Conservation (phyloP, 2,888 invertebrate genomes). For the Xestia xanthographa region DNA sequence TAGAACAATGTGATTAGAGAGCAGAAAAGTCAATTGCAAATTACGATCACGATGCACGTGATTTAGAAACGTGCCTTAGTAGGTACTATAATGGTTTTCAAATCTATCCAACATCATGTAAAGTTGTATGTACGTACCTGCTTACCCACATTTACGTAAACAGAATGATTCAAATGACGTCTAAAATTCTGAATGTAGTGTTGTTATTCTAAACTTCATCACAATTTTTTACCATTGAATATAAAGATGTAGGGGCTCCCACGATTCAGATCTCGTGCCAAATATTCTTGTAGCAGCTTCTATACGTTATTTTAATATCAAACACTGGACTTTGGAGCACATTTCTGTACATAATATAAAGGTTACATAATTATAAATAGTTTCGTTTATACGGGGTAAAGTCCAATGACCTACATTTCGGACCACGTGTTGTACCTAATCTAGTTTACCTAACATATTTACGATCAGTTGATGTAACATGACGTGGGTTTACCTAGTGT, state of each 20-base stretch:
- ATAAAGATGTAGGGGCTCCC: constrained; percentile 35
- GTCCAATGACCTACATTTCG: constrained; percentile 68
- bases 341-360: constrained; percentile 54
- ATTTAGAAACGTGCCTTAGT: background rate
- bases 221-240: constrained; percentile 51
- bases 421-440: constrained; percentile 20
- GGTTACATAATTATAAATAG: constrained; percentile 47
- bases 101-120: constrained; percentile 14
- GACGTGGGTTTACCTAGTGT: constrained; percentile 2
- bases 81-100: constrained; percentile 18
- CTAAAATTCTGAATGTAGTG: constrained; percentile 22
- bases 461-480: constrained; percentile 7
- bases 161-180: constrained; percentile 24
- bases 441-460: constrained; percentile 30
- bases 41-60: constrained; percentile 19
- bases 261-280: constrained; percentile 70
- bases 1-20: constrained; percentile 9
- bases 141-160: background rate
- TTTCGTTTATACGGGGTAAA: constrained; percentile 61
- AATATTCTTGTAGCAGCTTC: constrained; percentile 69
- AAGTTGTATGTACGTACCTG: background rate
- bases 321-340: constrained; percentile 68
- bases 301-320: constrained; percentile 71
- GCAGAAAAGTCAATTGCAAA: constrained; percentile 25
- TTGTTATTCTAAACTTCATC: constrained; percentile 43